Percentiles rank a stretch among this genome's conserved stretches.
phyloP scores from a whole-genome alignment of 2,797 vertebrate genomes.

The Cuculus canorus region DNA sequence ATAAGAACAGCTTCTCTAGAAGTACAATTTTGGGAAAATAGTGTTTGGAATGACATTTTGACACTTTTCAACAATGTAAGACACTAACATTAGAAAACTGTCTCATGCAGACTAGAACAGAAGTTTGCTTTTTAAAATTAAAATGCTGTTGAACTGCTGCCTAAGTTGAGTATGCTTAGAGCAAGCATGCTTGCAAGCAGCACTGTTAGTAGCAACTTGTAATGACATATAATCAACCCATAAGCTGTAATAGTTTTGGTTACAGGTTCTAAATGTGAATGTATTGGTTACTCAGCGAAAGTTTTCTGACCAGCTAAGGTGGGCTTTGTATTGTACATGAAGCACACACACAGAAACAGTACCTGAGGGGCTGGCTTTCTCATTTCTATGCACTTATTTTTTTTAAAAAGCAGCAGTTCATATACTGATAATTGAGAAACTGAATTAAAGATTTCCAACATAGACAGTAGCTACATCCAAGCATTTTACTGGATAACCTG shows the following conservation, averaged over 20 bases:
- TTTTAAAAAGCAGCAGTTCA: background rate
- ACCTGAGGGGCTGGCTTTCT: background rate
- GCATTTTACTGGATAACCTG: background rate
- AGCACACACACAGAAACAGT: background rate
- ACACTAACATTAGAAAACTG: background rate
- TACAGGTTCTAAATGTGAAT: background rate
- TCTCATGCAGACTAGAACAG: background rate
- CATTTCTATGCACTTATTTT: background rate
- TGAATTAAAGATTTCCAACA: background rate
- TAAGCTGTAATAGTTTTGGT: background rate
- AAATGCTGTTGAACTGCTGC: background rate
- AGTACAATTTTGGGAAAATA: background rate
- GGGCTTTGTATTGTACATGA: background rate
- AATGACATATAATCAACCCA: background rate
- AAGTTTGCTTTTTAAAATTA: background rate
- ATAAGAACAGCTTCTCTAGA: background rate
- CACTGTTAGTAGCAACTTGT: background rate
- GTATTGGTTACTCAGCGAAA: background rate
- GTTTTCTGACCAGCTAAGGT: background rate
- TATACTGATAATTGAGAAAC: background rate
- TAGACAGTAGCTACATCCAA: background rate
- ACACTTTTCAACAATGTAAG: background rate
- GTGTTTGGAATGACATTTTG: background rate
- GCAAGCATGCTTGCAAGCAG: background rate
- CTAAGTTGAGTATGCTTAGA: background rate